Base-by-base conservation (phyloP, 2,888 invertebrate genomes). In the Boloria euphrosyne region DNA sequence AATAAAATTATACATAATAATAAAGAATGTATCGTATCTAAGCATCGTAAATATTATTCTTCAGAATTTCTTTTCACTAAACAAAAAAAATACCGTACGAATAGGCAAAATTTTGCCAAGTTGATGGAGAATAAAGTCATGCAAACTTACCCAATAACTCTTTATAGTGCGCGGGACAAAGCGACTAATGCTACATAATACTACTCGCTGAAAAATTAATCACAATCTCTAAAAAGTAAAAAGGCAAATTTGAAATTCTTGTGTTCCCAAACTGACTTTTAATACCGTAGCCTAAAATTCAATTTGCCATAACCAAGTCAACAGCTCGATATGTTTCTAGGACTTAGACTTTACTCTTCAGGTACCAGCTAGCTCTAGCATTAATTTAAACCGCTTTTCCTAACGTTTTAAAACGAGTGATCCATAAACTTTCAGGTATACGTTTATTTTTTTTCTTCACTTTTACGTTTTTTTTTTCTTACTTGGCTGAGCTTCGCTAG, bases 361-460 rank as follows among this genome's bases (percentile, higher is more conserved):
- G 63, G 58, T 62, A 62, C 52, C 58, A 62, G 62, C 66, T 66
- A 64, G 64, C 57, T 65, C 61, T 65, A 18, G 22, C 68, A 60
- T 66, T 68, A 63, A 66, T 63, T 66, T 66, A 47, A 67, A 64
- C 61, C 53, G 60, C 60, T 69, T 67, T 67, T 69, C 57, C 50
- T 49, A 31, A 22, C 17, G 27, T 67, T 69, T 49, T 38, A 61
- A 55, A 65, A 61, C 22, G 54, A 70, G 60, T 60, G 60, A 67
- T 66, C 53, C 60, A 57, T 64, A 53, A 52, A 52, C 50, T 18
- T 52, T 18, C 13, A 13, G 16, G 18, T 44, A 54, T 14, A 44
- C 43, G 6, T 44, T 55, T 54, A 22, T 22, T 22, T 22, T 22
- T n/a, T 22, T 22, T 44, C 22, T 44, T 55, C 44, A 55, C n/a